Evolutionary conservation across 2,888 invertebrate species (phyloP).

Genomic region (Dyspetes luteomarginatus): DNA sequence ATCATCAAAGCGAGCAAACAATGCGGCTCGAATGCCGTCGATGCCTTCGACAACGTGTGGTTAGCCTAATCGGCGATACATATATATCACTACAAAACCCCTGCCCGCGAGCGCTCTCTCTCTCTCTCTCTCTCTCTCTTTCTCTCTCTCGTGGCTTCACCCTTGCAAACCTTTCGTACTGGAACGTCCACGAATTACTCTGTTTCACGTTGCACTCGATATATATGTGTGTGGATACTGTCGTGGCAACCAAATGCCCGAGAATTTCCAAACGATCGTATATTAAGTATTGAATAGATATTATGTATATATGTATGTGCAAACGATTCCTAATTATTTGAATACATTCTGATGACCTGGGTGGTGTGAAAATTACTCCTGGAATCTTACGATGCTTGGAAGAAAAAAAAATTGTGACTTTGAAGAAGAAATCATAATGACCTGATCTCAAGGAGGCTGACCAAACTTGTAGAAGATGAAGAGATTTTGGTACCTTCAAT

Average conservation of each 20-base stretch:
- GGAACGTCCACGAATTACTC: constrained; percentile 50
- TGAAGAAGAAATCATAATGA: too few relatives aligned
- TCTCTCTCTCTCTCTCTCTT: constrained; percentile 12
- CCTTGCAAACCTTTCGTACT: constrained; percentile 39
- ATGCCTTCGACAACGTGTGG: constrained; percentile 82
- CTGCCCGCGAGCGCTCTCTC: constrained; percentile 16
- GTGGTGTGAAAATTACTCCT: too few relatives aligned
- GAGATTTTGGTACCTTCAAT: too few relatives aligned
- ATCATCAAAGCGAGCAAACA: constrained; percentile 83
- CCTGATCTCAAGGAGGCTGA: too few relatives aligned
- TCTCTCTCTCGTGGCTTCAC: background rate
- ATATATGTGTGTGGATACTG: constrained; percentile 41
- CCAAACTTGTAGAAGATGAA: too few relatives aligned
- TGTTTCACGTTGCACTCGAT: constrained; percentile 31
- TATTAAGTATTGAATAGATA: constrained; percentile 68
- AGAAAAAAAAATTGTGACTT: too few relatives aligned
- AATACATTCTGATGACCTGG: too few relatives aligned
- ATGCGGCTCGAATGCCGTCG: constrained; percentile 80
- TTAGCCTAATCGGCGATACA: constrained; percentile 81
- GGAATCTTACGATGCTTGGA: too few relatives aligned
- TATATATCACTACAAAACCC: background rate
- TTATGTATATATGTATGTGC: constrained; percentile 71
- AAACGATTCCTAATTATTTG: too few relatives aligned
- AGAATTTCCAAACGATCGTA: constrained; percentile 65
- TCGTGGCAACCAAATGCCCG: constrained; percentile 59